Evolutionary conservation across 1,140 invertebrate genomes (phyloP), one percentile per base, ranked within the genome.

Genomic region (Drosophila ambigua): DNA sequence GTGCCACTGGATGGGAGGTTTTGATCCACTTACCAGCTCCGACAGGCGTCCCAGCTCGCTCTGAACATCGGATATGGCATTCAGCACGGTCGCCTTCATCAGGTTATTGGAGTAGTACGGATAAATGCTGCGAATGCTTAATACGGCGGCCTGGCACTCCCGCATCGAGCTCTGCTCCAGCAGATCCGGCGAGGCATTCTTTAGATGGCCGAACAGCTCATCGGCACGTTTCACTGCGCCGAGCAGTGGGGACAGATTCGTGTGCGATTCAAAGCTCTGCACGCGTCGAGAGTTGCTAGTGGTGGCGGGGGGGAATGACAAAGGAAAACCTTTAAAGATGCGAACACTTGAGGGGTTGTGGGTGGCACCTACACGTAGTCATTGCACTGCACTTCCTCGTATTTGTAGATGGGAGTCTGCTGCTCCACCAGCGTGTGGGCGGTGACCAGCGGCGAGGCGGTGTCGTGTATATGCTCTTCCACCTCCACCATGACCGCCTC

Each of bases 331-430:
- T 7, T 23, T 72, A 15, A 5, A 13, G 11, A 13, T 39, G 35
- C 8, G 35, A 15, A 23, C 9, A 26, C 7, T 41, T 4, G 7
- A 7, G 9, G 28, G 23, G 0, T 28, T 13, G 0, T 0, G 7
- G 11, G 13, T 13, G 26, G 5, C 26, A 60, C 72, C 44, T 83
- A 91, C 90, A 90, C 84, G 43, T 88, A 88, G 72, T 91, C 87
- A 28, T 85, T 91, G 63, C 83, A 87, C 59, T 92, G 94, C 62
- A 90, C 93, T 63, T 92, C 90, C 69, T 91, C 94, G 80, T 94
- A 94, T 26, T 93, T 93, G 74, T 96, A 96, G 0, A 96, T 93
- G 0, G 95, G 95, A 20, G 94, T 95, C 71, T 95, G 95, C 28
- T 94, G 94, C 46, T 93, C 93, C 45, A 94, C 93, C 2, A 93